These are phyloP conservation scores for Sarcophaga peregrina DNA, from an alignment of 1,140 invertebrate species.

Conservation along the genomic window DNA sequence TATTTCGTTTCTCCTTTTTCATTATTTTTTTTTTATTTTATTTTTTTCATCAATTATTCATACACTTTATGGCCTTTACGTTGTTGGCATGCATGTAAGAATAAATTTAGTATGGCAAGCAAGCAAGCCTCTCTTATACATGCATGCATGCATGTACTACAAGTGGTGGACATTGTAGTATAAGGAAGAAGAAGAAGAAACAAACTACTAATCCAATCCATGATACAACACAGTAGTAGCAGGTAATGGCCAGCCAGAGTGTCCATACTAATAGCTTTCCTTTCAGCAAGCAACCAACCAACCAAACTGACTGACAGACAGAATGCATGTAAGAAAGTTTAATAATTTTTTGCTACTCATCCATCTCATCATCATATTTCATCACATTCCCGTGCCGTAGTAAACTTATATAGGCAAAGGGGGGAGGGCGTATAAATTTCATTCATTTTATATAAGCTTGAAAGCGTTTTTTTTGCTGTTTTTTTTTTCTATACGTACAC, in stretches of 20 bases:
- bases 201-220: too few species aligned
- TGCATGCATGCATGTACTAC: not conserved
- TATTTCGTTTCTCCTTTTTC: not conserved
- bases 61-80: conserved; percentile 48
- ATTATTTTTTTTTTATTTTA: not conserved
- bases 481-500: not conserved
- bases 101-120: not conserved
- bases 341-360: too few species aligned
- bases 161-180: not conserved
- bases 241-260: too few species aligned
- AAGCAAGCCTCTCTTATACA: not conserved
- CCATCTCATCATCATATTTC: too few species aligned
- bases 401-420: too few species aligned
- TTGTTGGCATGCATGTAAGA: conserved; percentile 37
- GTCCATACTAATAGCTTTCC: too few species aligned
- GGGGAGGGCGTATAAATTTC: not conserved
- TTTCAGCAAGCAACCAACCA: too few species aligned
- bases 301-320: too few species aligned
- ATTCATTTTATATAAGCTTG: not conserved
- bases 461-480: not conserved
- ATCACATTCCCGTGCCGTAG: too few species aligned
- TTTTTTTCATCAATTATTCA: conserved; percentile 48
- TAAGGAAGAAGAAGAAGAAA: too few species aligned
- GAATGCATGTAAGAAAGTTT: too few species aligned
- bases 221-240: too few species aligned